Percentiles rank a stretch among this genome's conserved stretches.
phyloP scores from a whole-genome alignment of 2,888 invertebrate species.

The Scaptomyza parva region DNA sequence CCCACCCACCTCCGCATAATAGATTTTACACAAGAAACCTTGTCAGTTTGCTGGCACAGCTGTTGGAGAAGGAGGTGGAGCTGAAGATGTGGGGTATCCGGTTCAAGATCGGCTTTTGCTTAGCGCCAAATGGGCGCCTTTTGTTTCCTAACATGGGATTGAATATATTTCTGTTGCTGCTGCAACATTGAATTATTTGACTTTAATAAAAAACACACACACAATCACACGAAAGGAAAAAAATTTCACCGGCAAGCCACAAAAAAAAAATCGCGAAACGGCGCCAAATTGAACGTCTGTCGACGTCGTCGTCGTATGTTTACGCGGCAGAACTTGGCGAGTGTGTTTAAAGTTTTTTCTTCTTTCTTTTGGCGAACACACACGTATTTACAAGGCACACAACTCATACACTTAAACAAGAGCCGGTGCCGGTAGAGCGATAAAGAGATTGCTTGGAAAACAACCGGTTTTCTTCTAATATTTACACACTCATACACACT shows the following conservation, averaged over 20 bases:
- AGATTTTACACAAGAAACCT: slow-evolving; percentile 64
- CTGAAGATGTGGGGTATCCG: slow-evolving; percentile 21
- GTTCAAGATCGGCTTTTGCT: slow-evolving; percentile 37
- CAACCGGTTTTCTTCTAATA: slow-evolving; percentile 49
- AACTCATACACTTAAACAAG: slow-evolving; percentile 45
- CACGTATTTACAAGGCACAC: slow-evolving; percentile 21
- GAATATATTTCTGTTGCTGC: background rate
- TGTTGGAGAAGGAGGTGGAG: slow-evolving; percentile 2
- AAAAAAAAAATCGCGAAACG: slow-evolving; percentile 51
- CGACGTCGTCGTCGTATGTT: slow-evolving; percentile 68
- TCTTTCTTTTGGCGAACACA: slow-evolving; percentile 35
- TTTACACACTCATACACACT: slow-evolving; percentile 41
- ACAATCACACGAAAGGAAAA: slow-evolving; percentile 31
- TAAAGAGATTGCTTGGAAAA: slow-evolving; percentile 28
- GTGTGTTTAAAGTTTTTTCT: slow-evolving; percentile 23
- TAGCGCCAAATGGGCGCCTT: slow-evolving; percentile 50
- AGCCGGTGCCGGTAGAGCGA: slow-evolving; percentile 51
- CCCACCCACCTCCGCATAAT: slow-evolving; percentile 77
- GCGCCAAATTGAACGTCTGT: slow-evolving; percentile 71
- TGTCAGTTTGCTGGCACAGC: slow-evolving; percentile 39
- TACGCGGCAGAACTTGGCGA: slow-evolving; percentile 72
- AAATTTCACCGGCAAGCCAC: slow-evolving; percentile 62
- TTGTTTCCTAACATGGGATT: slow-evolving; percentile 46
- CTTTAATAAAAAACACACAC: slow-evolving; percentile 17
- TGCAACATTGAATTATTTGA: slow-evolving; percentile 29